Evolutionary conservation across 2,113 vertebrate genomes (phyloP).

Genomic region (Columba janthina): DNA sequence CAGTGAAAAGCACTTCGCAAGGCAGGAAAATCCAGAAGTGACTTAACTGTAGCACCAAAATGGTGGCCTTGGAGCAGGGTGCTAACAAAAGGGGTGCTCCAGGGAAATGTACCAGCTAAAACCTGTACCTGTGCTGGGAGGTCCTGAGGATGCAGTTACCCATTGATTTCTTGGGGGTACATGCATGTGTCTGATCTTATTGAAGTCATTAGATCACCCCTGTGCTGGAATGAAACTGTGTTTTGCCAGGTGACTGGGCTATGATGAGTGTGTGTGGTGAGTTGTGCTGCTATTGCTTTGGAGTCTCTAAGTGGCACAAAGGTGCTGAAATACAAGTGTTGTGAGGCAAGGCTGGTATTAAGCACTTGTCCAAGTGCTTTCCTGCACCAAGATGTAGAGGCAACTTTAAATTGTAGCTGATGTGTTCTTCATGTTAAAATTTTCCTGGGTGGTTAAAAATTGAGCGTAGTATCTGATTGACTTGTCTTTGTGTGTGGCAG

Average conservation of each 20-base stretch:
- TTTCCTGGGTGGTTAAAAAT: background rate
- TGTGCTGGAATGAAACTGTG: background rate
- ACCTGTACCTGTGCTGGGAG: background rate
- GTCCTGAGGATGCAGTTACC: background rate
- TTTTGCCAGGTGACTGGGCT: background rate
- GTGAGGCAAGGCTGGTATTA: background rate
- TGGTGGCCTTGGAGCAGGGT: background rate
- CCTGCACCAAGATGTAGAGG: background rate
- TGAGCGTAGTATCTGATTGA: accelerated
- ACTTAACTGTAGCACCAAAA: no score
- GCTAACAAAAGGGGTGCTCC: accelerated
- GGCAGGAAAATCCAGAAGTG: background rate
- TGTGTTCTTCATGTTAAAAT: background rate
- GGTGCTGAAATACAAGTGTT: background rate
- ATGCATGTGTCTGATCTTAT: accelerated
- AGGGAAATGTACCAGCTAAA: background rate
- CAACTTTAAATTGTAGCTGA: background rate
- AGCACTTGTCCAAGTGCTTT: background rate
- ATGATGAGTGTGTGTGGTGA: accelerated
- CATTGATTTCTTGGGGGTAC: background rate
- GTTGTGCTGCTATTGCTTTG: background rate
- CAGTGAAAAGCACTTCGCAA: background rate
- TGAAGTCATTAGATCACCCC: background rate
- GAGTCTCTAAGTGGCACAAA: background rate
- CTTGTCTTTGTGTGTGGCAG: no score